A percentile compares a stretch with the other conserved stretches of the same genome.
Conservation (phyloP, 2,113 vertebrate species). For the Baryphthengus martii region DNA sequence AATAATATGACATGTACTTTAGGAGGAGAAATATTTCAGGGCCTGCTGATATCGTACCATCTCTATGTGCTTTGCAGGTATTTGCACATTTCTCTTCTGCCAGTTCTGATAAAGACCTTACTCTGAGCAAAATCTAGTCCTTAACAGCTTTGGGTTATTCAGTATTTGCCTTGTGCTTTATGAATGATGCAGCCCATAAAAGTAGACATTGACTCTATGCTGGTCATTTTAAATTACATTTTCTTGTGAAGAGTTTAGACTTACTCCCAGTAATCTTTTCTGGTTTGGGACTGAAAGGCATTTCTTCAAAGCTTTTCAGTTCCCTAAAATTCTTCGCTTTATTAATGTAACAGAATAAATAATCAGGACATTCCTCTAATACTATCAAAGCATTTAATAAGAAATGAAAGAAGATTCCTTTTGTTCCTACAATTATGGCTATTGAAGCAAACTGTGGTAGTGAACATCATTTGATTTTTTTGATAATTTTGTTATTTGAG, state of each 20-base stretch:
- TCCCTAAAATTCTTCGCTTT: not conserved
- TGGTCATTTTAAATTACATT: not conserved
- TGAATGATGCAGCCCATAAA: not conserved
- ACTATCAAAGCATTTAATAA: slow-evolving; percentile 19
- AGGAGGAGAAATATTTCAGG: not conserved
- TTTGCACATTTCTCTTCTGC: slow-evolving; percentile 1
- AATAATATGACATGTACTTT: not conserved
- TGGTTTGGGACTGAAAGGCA: not conserved
- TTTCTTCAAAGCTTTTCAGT: slow-evolving; percentile 9
- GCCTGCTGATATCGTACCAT: not conserved
- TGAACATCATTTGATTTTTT: not conserved
- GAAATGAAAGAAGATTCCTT: slow-evolving; percentile 29
- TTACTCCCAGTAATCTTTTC: not conserved
- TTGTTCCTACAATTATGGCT: slow-evolving; percentile 7
- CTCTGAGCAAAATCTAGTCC: not conserved
- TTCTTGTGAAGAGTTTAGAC: not conserved
- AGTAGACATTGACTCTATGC: not conserved
- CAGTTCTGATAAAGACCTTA: not conserved
- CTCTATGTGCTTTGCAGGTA: not conserved
- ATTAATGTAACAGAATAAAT: slow-evolving; percentile 2
- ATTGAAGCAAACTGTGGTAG: not conserved
- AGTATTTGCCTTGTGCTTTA: not conserved
- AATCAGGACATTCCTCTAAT: not conserved
- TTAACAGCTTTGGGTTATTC: not conserved
- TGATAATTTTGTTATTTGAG: slow-evolving; percentile 24